Conservation (phyloP, 2,888 invertebrate species). For the Gymnoscelis rufifasciata region DNA sequence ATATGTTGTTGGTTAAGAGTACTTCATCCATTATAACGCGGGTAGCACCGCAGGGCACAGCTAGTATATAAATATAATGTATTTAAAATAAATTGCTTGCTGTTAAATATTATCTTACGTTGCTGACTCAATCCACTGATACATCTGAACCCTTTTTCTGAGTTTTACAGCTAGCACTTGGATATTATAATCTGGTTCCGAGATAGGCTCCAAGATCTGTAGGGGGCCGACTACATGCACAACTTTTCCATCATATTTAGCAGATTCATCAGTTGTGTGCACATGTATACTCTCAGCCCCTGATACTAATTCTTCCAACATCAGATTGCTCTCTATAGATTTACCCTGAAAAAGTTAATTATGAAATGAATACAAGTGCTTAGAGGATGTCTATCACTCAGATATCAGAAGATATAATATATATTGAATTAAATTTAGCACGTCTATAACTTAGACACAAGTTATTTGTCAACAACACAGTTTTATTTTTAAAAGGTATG, state of each 20-base stretch:
- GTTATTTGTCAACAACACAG: too few relatives aligned
- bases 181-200: constrained; percentile 92
- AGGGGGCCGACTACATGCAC: constrained; percentile 88
- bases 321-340: constrained; percentile 88
- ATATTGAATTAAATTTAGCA: too few relatives aligned
- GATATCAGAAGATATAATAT: too few relatives aligned
- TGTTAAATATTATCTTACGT: constrained; percentile 60
- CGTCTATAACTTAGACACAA: too few relatives aligned
- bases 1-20: too few relatives aligned
- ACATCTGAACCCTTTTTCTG: constrained; percentile 93
- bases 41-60: too few relatives aligned
- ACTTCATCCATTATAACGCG: too few relatives aligned
- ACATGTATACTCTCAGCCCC: constrained; percentile 80
- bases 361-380: not conserved
- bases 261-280: constrained; percentile 83
- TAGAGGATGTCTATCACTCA: too few relatives aligned
- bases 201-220: constrained; percentile 87
- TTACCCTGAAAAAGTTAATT: constrained; percentile 77
- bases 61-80: too few relatives aligned
- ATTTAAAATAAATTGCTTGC: not conserved
- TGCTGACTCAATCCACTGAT: constrained; percentile 93
- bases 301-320: constrained; percentile 86
- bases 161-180: constrained; percentile 91
- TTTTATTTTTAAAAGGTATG: too few relatives aligned
- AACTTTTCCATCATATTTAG: constrained; percentile 85